Conservation (phyloP, 1,140 invertebrate species). For the Calosoma granatense region DNA sequence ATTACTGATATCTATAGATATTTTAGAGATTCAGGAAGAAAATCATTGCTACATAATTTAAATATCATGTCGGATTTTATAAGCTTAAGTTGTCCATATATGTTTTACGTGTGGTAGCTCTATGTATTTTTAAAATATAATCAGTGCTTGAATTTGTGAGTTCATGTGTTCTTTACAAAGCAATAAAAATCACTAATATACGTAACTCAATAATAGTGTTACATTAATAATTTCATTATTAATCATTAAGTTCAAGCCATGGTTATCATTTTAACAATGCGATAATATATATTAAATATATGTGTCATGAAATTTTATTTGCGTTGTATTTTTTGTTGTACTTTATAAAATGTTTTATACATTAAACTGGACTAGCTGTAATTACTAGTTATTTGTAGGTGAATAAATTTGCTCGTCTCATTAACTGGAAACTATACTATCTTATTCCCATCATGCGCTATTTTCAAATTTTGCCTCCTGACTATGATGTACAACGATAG, state of each 20-base stretch:
- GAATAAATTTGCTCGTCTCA: constrained; percentile 5
- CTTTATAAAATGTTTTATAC: constrained; percentile 9
- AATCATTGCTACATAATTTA: too few relatives aligned
- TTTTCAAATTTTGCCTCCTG: too few relatives aligned
- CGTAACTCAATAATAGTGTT: too few relatives aligned
- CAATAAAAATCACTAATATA: too few relatives aligned
- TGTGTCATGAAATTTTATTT: constrained; percentile 5
- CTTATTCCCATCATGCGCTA: not conserved
- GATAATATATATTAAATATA: not conserved
- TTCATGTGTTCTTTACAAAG: not conserved
- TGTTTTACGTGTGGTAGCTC: constrained; percentile 5
- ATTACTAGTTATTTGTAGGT: not conserved
- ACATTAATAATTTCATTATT: too few relatives aligned
- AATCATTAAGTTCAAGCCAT: too few relatives aligned
- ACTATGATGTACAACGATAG: too few relatives aligned
- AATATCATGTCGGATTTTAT: not conserved
- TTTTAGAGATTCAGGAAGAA: too few relatives aligned
- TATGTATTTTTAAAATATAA: not conserved
- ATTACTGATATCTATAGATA: too few relatives aligned
- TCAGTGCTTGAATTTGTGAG: not conserved
- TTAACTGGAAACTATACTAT: not conserved
- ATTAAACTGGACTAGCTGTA: constrained; percentile 1
- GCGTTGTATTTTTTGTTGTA: constrained; percentile 9
- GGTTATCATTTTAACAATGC: not conserved
- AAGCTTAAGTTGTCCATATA: not conserved